A percentile compares a stretch with the other conserved stretches of the same genome.
Conservation (phyloP, 1,140 invertebrate genomes). For the Phocides pigmalion region DNA sequence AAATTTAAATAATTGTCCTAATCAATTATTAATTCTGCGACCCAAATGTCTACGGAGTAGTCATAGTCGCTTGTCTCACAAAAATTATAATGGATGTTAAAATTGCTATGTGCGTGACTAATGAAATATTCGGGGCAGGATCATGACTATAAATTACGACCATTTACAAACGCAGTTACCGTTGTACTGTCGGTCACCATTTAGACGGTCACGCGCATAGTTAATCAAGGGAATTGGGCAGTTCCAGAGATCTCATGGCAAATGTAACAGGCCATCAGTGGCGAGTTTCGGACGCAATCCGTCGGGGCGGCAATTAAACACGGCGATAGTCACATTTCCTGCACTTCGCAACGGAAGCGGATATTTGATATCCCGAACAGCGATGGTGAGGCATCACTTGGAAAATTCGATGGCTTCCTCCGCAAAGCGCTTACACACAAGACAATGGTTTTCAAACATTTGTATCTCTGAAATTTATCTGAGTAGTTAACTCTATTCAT, state of each 20-base stretch:
- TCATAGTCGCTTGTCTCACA: slow-evolving; percentile 5
- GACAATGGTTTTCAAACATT: no score
- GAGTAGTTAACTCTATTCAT: no score
- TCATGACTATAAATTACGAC: slow-evolving; percentile 32
- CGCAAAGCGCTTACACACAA: no score
- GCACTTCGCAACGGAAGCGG: slow-evolving; percentile 8
- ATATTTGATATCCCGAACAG: neutral
- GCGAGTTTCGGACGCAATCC: slow-evolving; percentile 27
- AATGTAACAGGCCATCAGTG: slow-evolving; percentile 3
- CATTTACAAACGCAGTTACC: slow-evolving; percentile 16
- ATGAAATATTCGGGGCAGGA: slow-evolving; percentile 26
- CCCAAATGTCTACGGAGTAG: slow-evolving; percentile 8
- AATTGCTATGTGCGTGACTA: slow-evolving; percentile 25
- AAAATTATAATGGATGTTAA: slow-evolving; percentile 18
- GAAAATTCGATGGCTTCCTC: slow-evolving; percentile 10
- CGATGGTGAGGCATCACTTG: slow-evolving; percentile 18
- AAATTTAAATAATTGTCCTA: no score
- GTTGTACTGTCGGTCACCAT: slow-evolving; percentile 5
- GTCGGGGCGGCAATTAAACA: slow-evolving; percentile 14
- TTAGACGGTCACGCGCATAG: slow-evolving; percentile 22
- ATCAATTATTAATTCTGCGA: neutral
- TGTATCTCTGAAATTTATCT: no score
- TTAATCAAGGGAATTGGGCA: slow-evolving; percentile 34
- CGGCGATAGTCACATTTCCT: slow-evolving; percentile 6
- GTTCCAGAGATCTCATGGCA: slow-evolving; percentile 16